Evolutionary conservation across 2,888 invertebrate genomes (phyloP), one percentile per base, ranked within the genome.

Genomic region (Cataglyphis altisquamis): DNA sequence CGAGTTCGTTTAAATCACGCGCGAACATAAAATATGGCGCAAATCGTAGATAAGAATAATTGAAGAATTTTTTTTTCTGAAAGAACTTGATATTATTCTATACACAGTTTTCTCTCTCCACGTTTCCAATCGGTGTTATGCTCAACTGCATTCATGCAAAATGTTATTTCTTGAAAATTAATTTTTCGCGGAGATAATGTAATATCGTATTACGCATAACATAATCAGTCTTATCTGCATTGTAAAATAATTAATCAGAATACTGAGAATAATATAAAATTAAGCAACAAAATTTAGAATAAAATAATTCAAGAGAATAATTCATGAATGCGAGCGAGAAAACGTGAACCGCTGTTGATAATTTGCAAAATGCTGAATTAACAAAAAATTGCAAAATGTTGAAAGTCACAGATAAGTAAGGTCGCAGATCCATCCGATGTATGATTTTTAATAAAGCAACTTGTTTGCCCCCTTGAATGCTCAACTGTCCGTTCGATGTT

Each of bases 361-460:
- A 57, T 41, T 41, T 10, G 25, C n/a, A 68, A 57, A 67, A 45
- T 39, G 6, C 18, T 32, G 15, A 15, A 29, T 66, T 55, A 25
- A 29, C 1, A 21, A 66, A 55, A 55, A 41, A 25, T 55, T 15
- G 6, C 29, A 55, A 29, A 66, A 63, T 21, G 25, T 29, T 67
- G 32, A 66, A 12, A 15, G 77, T 10, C 39, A 21, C 15, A n/a
- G 18, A 41, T 57, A 67, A 67, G 41, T 45, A 10, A 29, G 10
- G 21, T 77, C n/a, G 64, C 29, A 8, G n/a, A 4, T 41, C 3
- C 25, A 67, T 29, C 9, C 66, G 15, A 41, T 39, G 21, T 48
- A 25, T 29, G 29, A 18, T 57, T 81, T 74, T 74, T 74, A 81
- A 81, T 75, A 81, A 80, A 73, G 48, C 80, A 80, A 70, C 45